phyloP scores from a whole-genome alignment of 2,888 invertebrate species.

The Athalia cordata region DNA sequence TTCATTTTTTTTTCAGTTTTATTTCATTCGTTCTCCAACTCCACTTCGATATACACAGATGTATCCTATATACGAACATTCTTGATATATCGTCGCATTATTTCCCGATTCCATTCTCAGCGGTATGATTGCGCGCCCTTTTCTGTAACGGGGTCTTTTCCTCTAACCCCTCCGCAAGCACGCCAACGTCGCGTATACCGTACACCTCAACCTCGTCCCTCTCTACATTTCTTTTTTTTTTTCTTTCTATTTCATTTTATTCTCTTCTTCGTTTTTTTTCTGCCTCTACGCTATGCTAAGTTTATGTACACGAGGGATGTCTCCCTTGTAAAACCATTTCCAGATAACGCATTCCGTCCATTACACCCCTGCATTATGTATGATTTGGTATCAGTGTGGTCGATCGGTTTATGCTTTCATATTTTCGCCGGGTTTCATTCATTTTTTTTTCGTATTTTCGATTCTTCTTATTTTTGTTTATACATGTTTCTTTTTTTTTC shows the following conservation, averaged over 20 bases:
- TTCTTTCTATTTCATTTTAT: background rate
- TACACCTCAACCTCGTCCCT: slow-evolving; percentile 2
- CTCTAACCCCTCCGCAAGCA: slow-evolving; percentile 19
- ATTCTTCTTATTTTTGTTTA: background rate
- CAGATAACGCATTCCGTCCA: slow-evolving; percentile 70
- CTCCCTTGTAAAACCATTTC: slow-evolving; percentile 72
- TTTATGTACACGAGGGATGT: slow-evolving; percentile 70
- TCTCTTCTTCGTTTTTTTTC: slow-evolving; percentile 47
- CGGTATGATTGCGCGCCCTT: slow-evolving; percentile 43
- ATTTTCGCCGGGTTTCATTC: slow-evolving; percentile 67
- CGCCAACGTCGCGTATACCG: no score
- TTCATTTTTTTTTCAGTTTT: slow-evolving; percentile 1
- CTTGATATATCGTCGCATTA: slow-evolving; percentile 52
- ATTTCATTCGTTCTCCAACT: background rate
- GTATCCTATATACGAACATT: no score
- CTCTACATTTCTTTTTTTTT: slow-evolving; percentile 43
- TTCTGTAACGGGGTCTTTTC: slow-evolving; percentile 24
- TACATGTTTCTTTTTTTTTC: slow-evolving; percentile 48
- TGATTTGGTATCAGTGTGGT: slow-evolving; percentile 68
- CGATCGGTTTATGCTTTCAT: slow-evolving; percentile 72
- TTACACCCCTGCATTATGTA: slow-evolving; percentile 67
- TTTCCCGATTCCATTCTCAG: slow-evolving; percentile 49
- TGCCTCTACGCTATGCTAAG: slow-evolving; percentile 63
- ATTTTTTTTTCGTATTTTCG: background rate
- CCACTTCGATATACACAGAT: slow-evolving; percentile 9